Evolutionary conservation across 2,113 vertebrate genomes (phyloP).

Genomic region (Meleagris gallopavo): DNA sequence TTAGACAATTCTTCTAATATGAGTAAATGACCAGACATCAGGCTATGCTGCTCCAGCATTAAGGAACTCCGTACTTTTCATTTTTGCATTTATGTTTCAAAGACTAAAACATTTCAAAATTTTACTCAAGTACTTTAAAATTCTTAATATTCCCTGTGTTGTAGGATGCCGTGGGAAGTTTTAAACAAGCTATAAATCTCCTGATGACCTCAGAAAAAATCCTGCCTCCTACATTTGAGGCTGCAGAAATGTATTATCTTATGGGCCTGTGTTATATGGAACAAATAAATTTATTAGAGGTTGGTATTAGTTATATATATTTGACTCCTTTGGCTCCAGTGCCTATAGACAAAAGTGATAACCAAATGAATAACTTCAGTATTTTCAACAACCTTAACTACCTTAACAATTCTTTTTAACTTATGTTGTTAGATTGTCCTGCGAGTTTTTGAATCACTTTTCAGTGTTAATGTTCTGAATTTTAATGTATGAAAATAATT

Average conservation of each 20-base stretch:
- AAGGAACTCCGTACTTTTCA: neutral
- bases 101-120: neutral
- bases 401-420: neutral
- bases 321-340: neutral
- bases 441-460: neutral
- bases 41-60: neutral
- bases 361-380: neutral
- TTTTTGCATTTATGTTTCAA: neutral
- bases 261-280: constrained; percentile 81
- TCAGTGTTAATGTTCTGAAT: neutral
- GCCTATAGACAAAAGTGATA: neutral
- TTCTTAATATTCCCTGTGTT: neutral
- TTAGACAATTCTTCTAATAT: neutral
- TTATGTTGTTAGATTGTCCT: neutral
- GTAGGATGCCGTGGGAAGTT: constrained; percentile 79
- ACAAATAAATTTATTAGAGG: constrained; percentile 69
- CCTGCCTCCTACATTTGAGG: neutral
- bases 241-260: constrained; percentile 77
- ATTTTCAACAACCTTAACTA: neutral
- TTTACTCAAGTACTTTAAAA: neutral
- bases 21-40: neutral
- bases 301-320: constrained; percentile 20
- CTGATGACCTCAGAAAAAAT: constrained; percentile 36
- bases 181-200: constrained; percentile 72
- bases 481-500: neutral